Percentiles rank a stretch among this genome's conserved stretches.
Evolutionary conservation across 1,140 invertebrate genomes (phyloP).

Genomic region (Bombus confusus): DNA sequence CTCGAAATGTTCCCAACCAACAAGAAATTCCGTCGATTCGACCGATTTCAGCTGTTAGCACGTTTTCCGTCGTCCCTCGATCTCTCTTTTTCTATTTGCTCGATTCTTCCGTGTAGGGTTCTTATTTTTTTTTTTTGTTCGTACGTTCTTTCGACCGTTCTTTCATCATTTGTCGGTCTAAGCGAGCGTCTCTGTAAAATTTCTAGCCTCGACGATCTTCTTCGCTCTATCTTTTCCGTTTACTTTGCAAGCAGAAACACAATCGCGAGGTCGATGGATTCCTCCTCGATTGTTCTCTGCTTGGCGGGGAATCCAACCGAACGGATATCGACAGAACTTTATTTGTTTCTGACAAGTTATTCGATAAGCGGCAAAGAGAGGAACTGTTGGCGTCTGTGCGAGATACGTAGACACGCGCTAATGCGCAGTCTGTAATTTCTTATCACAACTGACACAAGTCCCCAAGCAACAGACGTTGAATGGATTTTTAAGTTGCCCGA

Average conservation of each 20-base stretch:
- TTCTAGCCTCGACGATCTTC: not conserved
- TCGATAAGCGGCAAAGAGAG: not conserved
- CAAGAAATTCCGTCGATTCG: not conserved
- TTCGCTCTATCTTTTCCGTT: not conserved
- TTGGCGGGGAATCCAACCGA: not conserved
- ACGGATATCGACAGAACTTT: not conserved
- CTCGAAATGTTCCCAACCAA: not conserved
- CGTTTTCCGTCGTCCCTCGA: not conserved
- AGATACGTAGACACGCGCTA: not conserved
- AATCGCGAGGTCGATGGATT: not conserved
- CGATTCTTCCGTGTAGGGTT: not conserved
- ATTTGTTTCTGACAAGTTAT: not conserved
- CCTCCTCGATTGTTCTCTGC: not conserved
- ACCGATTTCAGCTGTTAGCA: constrained; percentile 33
- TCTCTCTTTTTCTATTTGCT: not conserved
- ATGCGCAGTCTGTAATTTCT: not conserved
- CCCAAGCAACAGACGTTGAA: not conserved
- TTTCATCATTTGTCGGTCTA: not conserved
- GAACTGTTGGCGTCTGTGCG: not conserved
- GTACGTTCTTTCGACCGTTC: too few relatives aligned
- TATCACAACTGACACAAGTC: not conserved
- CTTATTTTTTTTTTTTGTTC: too few relatives aligned
- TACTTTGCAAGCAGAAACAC: not conserved
- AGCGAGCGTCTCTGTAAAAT: not conserved
- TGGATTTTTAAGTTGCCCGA: not conserved